A percentile compares a stretch with the other conserved stretches of the same genome.
Evolutionary conservation across 1,140 invertebrate species (phyloP).

Genomic region (Pseudobourletiella spinata): DNA sequence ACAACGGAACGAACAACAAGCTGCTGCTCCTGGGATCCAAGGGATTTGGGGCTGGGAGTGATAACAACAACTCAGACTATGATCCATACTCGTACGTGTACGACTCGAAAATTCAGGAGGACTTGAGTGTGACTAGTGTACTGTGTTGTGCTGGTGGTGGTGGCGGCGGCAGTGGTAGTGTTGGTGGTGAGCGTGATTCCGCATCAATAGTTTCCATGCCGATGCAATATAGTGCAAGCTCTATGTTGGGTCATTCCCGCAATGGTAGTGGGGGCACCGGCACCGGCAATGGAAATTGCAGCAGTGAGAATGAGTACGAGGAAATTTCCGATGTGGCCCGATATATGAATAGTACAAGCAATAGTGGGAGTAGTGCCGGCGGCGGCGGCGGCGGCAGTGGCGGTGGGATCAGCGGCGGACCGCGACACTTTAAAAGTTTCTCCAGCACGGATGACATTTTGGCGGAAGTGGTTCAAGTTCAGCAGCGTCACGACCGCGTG

Average conservation of each 20-base stretch:
- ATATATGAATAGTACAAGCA: conserved; percentile 29
- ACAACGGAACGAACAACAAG: conserved; percentile 3
- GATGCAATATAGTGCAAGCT: conserved; percentile 14
- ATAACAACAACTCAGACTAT: conserved; percentile 18
- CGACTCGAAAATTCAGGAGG: conserved; percentile 25
- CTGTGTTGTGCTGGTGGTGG: not conserved
- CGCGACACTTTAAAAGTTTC: conserved; percentile 34
- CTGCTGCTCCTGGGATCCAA: not conserved
- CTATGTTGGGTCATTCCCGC: not conserved
- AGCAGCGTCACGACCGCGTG: conserved; percentile 32
- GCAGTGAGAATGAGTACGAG: conserved; percentile 34
- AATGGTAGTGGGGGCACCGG: too few species aligned
- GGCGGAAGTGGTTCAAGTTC: conserved; percentile 35
- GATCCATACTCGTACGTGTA: conserved; percentile 36
- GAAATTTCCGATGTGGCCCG: conserved; percentile 34
- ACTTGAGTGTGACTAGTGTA: conserved; percentile 7
- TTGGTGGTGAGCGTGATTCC: not conserved
- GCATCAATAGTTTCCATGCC: not conserved
- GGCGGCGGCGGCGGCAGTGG: not conserved
- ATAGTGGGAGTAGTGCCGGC: not conserved
- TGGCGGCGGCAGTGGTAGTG: too few species aligned
- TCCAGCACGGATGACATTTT: conserved; percentile 35
- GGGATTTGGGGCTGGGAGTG: not conserved
- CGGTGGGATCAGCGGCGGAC: not conserved
- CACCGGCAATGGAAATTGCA: too few species aligned